These are phyloP conservation scores for Echinarachnius parma DNA, from an alignment of 53 echinoderm and acorn worm species.

Conservation along the genomic window DNA sequence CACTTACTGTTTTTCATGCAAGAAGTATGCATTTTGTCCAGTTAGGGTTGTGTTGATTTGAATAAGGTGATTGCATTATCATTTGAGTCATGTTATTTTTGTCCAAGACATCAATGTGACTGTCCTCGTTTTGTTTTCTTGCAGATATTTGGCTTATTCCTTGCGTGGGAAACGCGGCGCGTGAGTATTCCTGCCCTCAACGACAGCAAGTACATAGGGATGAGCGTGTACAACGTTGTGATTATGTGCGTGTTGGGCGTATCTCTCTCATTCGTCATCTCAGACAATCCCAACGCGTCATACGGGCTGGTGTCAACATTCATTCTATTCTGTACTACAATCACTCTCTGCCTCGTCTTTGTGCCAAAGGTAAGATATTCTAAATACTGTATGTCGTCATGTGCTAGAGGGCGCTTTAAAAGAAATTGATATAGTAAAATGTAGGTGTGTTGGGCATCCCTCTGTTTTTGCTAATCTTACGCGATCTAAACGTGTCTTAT, in stretches of 20 bases:
- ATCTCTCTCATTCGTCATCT: conserved; percentile 79
- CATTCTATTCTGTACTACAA: conserved; percentile 94
- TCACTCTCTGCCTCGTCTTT: conserved; percentile 90
- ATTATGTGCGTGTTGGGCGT: conserved; percentile 94
- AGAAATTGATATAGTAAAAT: too few species aligned
- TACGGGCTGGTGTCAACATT: conserved; percentile 85
- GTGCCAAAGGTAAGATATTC: conserved; percentile 88
- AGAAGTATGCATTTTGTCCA: too few species aligned
- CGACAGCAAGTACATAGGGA: conserved; percentile 99
- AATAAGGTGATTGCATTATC: too few species aligned
- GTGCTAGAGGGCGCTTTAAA: too few species aligned
- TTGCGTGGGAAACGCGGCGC: conserved; percentile 96
- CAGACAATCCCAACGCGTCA: conserved; percentile 84
- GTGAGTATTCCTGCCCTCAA: conserved; percentile 98
- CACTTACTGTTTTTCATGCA: too few species aligned
- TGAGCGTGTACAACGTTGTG: conserved; percentile 94
- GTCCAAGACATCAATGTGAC: too few species aligned
- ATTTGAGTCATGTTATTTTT: too few species aligned
- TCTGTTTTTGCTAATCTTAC: too few species aligned
- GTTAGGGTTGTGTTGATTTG: too few species aligned
- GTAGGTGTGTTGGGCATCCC: too few species aligned
- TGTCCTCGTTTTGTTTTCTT: background rate
- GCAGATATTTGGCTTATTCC: conserved; percentile 92
- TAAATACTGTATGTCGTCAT: too few species aligned
- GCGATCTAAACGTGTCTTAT: too few species aligned